A percentile compares a stretch with the other conserved stretches of the same genome.
phyloP scores from a whole-genome alignment of 2,113 vertebrate genomes.

The Gulo gulo region DNA sequence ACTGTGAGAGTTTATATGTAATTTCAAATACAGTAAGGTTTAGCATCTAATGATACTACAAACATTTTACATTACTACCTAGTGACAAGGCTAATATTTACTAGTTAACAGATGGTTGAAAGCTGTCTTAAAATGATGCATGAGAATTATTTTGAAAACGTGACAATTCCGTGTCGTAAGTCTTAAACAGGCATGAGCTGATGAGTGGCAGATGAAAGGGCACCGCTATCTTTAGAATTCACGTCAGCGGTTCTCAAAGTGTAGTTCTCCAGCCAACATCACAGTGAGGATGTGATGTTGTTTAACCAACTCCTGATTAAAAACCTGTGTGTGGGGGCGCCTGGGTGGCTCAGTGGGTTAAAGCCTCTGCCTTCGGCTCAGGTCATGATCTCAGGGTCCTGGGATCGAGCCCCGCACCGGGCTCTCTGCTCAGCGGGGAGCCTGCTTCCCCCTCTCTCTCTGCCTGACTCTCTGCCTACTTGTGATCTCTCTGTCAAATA shows the following conservation, averaged over 20 bases:
- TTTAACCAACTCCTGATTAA: not conserved
- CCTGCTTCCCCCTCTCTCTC: too few species aligned
- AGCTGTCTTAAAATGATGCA: conserved; percentile 41
- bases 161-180: conserved; percentile 14
- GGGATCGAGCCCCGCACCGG: too few species aligned
- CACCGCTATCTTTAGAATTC: not conserved
- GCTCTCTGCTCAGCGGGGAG: too few species aligned
- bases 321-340: not conserved
- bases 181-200: not conserved
- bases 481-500: too few species aligned
- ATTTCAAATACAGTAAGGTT: not conserved
- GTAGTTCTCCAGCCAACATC: not conserved
- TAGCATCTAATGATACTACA: conserved; percentile 8
- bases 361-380: too few species aligned
- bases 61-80: conserved; percentile 37
- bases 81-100: conserved; percentile 56
- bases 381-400: too few species aligned
- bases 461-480: too few species aligned
- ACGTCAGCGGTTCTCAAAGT: not conserved
- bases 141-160: conserved; percentile 26
- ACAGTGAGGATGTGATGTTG: not conserved
- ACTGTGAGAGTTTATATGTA: not conserved
- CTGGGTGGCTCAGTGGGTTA: too few species aligned
- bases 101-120: conserved; percentile 53
- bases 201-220: not conserved